Conservation (phyloP, 2,888 invertebrate species). For the Bruchidius siliquastri region DNA sequence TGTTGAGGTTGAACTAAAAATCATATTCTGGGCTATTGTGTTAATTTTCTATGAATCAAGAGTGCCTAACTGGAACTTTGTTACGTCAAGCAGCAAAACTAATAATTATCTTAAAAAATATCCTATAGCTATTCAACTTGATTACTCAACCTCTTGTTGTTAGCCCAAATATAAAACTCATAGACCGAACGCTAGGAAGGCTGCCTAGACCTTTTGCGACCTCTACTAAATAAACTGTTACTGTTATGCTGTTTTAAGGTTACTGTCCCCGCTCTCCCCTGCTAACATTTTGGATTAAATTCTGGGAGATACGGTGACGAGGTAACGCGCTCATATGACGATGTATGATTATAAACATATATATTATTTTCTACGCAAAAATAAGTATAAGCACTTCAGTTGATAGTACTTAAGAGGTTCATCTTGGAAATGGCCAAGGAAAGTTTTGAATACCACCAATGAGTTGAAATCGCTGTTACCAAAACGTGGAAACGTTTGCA, state of each 20-base stretch:
- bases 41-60: too few species aligned
- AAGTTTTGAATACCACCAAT: not conserved
- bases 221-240: not conserved
- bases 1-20: too few species aligned
- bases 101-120: too few species aligned
- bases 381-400: not conserved
- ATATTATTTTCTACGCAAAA: not conserved
- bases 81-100: too few species aligned
- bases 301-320: conserved; percentile 5
- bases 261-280: conserved; percentile 13
- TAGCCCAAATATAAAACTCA: not conserved
- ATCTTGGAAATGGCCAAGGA: not conserved
- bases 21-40: too few species aligned
- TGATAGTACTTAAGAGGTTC: not conserved
- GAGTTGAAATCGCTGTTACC: too few species aligned
- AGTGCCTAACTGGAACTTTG: too few species aligned
- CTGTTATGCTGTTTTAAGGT: conserved; percentile 8
- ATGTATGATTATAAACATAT: not conserved
- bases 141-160: not conserved
- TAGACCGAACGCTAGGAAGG: not conserved
- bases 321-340: not conserved
- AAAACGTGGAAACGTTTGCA: too few species aligned
- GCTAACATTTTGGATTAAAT: conserved; percentile 16
- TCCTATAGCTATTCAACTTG: not conserved
- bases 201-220: not conserved